These are phyloP conservation scores for Streblospio benedicti DNA, from an alignment of 1,140 invertebrate species.

Conservation along the genomic window DNA sequence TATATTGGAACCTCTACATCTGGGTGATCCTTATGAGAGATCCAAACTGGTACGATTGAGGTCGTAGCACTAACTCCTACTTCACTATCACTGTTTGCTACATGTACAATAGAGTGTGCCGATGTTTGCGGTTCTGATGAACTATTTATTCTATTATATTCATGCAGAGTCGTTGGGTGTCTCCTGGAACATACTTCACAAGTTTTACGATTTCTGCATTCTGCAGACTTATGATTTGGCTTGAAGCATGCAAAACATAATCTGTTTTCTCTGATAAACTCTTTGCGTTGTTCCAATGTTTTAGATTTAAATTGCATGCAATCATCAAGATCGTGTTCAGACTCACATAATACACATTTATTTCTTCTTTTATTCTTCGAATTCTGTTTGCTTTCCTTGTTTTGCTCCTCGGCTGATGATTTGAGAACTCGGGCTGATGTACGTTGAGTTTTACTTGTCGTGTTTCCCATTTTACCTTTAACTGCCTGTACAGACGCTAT, in stretches of 20 bases:
- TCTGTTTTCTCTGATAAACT: background rate
- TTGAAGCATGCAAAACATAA: background rate
- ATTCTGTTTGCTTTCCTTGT: no score
- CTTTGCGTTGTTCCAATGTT: background rate
- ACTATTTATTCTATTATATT: no score
- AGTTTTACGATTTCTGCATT: background rate
- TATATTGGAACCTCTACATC: background rate
- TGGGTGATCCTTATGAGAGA: background rate
- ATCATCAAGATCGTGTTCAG: background rate
- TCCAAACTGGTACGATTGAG: background rate
- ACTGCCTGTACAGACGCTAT: background rate
- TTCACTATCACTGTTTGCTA: no score
- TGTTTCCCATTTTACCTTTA: no score
- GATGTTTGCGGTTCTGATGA: no score
- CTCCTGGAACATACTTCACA: background rate
- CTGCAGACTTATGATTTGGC: background rate
- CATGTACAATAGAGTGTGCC: no score
- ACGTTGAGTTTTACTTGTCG: no score
- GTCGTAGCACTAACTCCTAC: no score
- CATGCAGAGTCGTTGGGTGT: slow-evolving; percentile 4
- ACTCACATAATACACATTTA: background rate
- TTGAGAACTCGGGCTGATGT: no score
- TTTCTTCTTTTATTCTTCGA: no score
- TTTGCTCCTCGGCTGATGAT: no score
- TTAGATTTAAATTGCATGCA: background rate